Conservation (phyloP, 2,113 vertebrate species). For the Chloropsis cyanopogon region DNA sequence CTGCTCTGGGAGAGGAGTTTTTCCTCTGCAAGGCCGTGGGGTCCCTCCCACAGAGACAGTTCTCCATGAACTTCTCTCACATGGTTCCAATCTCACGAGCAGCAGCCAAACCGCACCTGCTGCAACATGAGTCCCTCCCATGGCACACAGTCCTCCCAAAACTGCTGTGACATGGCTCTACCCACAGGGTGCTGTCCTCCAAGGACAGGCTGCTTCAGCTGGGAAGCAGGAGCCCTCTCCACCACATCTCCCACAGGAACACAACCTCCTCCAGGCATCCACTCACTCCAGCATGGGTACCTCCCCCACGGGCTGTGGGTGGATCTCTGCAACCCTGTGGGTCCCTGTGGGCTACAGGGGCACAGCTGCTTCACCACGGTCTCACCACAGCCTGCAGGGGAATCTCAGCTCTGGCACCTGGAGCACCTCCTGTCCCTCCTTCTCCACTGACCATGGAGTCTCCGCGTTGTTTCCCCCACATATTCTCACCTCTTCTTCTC, state of each 20-base stretch:
- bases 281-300: fast-evolving
- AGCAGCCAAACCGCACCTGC: not conserved
- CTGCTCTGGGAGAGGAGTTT: not conserved
- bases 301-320: no score
- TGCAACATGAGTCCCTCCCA: not conserved
- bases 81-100: not conserved
- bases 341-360: not conserved
- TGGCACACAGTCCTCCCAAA: not conserved
- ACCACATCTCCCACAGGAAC: not conserved
- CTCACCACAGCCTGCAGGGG: not conserved
- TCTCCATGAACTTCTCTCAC: fast-evolving
- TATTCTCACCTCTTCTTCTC: not conserved
- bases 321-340: not conserved
- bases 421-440: no score
- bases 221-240: not conserved
- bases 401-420: fast-evolving
- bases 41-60: not conserved
- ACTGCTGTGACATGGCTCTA: not conserved
- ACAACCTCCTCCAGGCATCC: not conserved
- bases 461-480: not conserved
- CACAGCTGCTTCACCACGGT: no score
- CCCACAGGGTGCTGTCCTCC: not conserved
- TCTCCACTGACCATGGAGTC: no score
- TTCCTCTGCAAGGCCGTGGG: not conserved
- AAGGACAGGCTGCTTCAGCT: no score